phyloP scores from a whole-genome alignment of 2,113 vertebrate genomes.

The Chinchilla lanigera region DNA sequence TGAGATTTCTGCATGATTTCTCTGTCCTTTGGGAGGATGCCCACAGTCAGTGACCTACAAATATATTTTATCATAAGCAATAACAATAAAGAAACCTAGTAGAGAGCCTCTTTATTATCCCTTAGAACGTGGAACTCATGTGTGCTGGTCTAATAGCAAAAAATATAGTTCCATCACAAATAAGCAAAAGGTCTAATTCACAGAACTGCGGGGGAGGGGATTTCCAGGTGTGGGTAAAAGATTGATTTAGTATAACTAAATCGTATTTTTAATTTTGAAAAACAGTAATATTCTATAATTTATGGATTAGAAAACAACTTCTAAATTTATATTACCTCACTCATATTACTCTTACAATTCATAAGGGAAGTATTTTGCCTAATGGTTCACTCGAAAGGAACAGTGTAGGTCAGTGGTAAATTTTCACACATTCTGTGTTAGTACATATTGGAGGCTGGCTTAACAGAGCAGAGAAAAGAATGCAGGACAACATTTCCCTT shows the following conservation, averaged over 20 bases:
- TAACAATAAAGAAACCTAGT: background rate
- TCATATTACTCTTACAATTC: background rate
- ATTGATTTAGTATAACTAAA: slow-evolving; percentile 20
- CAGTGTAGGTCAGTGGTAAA: background rate
- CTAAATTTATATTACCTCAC: background rate
- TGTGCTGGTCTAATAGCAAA: background rate
- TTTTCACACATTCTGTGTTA: background rate
- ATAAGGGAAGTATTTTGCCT: background rate
- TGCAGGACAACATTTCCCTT: background rate
- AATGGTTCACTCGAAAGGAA: background rate
- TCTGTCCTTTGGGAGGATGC: background rate
- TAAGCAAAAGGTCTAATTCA: background rate
- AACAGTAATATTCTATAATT: background rate
- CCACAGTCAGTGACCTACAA: background rate
- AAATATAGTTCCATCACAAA: background rate
- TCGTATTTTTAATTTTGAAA: background rate
- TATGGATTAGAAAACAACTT: background rate
- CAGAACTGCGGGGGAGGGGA: background rate
- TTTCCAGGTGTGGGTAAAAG: background rate
- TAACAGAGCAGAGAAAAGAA: background rate
- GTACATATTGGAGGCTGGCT: background rate
- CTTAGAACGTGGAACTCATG: background rate
- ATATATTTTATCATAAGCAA: background rate
- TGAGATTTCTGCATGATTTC: background rate
- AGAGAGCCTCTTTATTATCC: background rate